Percentiles rank a stretch among this genome's conserved stretches.
phyloP scores from a whole-genome alignment of 2,113 vertebrate genomes.

The Vombatus ursinus region DNA sequence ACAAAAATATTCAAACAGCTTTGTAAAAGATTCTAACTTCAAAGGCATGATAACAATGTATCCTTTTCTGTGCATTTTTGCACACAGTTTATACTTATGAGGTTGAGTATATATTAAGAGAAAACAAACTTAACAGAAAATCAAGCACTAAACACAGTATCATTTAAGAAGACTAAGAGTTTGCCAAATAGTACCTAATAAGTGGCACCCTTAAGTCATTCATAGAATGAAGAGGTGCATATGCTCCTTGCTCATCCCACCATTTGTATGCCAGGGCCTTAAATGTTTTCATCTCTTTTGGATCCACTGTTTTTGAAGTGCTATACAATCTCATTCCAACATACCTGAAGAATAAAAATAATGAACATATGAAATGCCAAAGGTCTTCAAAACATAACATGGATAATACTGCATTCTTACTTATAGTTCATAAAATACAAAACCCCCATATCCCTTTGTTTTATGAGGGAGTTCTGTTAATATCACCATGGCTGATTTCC shows the following conservation, averaged over 20 bases:
- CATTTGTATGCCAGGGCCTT: slow-evolving; percentile 90
- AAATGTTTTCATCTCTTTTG: slow-evolving; percentile 91
- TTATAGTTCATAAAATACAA: slow-evolving; percentile 29
- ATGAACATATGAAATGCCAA: slow-evolving; percentile 41
- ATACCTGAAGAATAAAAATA: slow-evolving; percentile 67
- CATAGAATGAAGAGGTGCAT: slow-evolving; percentile 93
- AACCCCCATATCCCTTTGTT: neutral
- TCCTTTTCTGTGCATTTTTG: slow-evolving; percentile 24
- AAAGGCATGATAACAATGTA: slow-evolving; percentile 37
- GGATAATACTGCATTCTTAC: neutral
- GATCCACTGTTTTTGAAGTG: slow-evolving; percentile 90
- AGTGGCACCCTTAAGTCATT: slow-evolving; percentile 97
- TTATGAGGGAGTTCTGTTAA: slow-evolving; percentile 6
- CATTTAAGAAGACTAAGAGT: slow-evolving; percentile 3
- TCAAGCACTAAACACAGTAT: slow-evolving; percentile 12
- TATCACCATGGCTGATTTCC: slow-evolving; percentile 29
- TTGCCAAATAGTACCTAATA: slow-evolving; percentile 87
- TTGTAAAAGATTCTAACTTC: slow-evolving; percentile 35
- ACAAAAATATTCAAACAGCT: slow-evolving; percentile 36
- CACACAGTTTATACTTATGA: neutral
- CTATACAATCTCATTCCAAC: slow-evolving; percentile 68
- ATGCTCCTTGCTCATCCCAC: slow-evolving; percentile 95
- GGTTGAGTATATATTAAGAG: slow-evolving; percentile 18
- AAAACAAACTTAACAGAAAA: slow-evolving; percentile 43
- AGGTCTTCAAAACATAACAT: neutral